phyloP scores from a whole-genome alignment of 2,113 vertebrate species.

The Gnathonemus longibarbis region DNA sequence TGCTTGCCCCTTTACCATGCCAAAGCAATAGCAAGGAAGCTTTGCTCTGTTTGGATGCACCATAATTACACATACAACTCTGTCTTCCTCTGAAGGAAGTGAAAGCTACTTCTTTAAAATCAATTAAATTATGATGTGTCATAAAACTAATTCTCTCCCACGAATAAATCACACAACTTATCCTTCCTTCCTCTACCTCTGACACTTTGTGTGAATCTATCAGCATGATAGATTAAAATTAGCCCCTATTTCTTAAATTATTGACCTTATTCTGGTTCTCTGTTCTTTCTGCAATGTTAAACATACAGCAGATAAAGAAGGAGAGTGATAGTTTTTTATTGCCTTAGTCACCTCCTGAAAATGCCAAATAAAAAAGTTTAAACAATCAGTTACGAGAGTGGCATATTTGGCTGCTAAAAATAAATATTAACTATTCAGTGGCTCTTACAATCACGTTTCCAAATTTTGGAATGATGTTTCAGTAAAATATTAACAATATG shows the following conservation, averaged over 20 bases:
- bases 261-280: slow-evolving; percentile 50
- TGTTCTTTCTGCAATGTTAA: slow-evolving; percentile 45
- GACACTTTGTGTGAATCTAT: slow-evolving; percentile 57
- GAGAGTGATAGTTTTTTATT: slow-evolving; percentile 9
- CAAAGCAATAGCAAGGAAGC: slow-evolving; percentile 56
- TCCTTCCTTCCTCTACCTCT: slow-evolving; percentile 50
- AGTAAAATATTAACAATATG: not conserved
- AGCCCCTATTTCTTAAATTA: slow-evolving; percentile 58
- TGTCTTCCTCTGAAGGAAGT: slow-evolving; percentile 40
- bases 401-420: not conserved
- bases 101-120: slow-evolving; percentile 58
- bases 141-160: slow-evolving; percentile 54
- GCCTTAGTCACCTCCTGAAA: not conserved
- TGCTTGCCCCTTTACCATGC: slow-evolving; percentile 52
- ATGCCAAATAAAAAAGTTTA: not conserved
- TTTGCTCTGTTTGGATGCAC: slow-evolving; percentile 59
- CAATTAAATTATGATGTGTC: slow-evolving; percentile 64
- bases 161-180: slow-evolving; percentile 59
- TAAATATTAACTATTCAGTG: not conserved
- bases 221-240: slow-evolving; percentile 59
- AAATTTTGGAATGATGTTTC: slow-evolving; percentile 15
- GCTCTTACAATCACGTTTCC: not conserved
- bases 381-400: not conserved
- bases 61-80: slow-evolving; percentile 56
- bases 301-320: slow-evolving; percentile 36